Conservation (phyloP, 2,888 invertebrate species). For the Subacronicta megacephala region DNA sequence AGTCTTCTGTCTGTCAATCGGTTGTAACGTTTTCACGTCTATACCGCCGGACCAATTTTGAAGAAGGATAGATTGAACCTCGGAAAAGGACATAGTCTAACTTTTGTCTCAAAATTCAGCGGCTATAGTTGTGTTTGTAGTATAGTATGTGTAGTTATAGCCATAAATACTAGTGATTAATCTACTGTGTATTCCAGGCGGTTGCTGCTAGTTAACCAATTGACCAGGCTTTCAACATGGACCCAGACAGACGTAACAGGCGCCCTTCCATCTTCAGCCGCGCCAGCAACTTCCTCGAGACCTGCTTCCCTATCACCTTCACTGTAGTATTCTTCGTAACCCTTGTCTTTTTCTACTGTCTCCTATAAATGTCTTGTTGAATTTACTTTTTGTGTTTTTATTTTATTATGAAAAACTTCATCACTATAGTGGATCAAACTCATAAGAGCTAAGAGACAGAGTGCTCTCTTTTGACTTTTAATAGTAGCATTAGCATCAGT, state of each 20-base stretch:
- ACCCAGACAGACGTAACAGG: slow-evolving; percentile 55
- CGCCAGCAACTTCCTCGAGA: slow-evolving; percentile 69
- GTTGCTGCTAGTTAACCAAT: slow-evolving; percentile 74
- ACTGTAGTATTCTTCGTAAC: slow-evolving; percentile 75
- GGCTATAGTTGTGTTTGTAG: too few relatives aligned
- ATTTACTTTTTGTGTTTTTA: slow-evolving; percentile 37
- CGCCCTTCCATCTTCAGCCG: slow-evolving; percentile 64
- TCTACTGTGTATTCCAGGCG: slow-evolving; percentile 64
- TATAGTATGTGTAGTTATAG: too few relatives aligned
- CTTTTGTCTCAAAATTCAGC: too few relatives aligned
- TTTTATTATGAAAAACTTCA: background rate
- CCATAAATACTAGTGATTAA: background rate
- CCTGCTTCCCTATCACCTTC: slow-evolving; percentile 79
- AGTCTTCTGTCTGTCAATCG: too few relatives aligned
- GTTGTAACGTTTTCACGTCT: too few relatives aligned
- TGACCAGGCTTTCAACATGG: slow-evolving; percentile 52
- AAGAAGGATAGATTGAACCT: too few relatives aligned
- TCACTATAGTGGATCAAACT: too few relatives aligned
- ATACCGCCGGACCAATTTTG: too few relatives aligned
- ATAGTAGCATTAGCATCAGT: too few relatives aligned
- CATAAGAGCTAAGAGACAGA: too few relatives aligned
- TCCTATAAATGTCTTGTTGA: slow-evolving; percentile 68
- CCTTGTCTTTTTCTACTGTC: slow-evolving; percentile 78
- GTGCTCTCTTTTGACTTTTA: too few relatives aligned
- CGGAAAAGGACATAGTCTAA: too few relatives aligned